phyloP scores from a whole-genome alignment of 2,888 invertebrate species.

The Drepana falcataria region DNA sequence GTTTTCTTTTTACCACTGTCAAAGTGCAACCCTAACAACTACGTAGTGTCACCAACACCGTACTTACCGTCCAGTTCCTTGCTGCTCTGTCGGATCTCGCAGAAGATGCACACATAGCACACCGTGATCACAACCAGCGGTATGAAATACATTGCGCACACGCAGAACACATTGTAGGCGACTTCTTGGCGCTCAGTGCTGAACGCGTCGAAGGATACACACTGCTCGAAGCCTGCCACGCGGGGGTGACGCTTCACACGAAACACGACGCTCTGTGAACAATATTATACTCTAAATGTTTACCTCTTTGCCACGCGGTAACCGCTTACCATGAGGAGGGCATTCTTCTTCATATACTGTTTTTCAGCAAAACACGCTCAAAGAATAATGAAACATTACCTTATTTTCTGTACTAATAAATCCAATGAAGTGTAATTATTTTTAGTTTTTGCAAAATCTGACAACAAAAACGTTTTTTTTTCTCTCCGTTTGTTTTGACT shows the following conservation, averaged over 20 bases:
- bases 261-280: slow-evolving; percentile 85
- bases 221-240: slow-evolving; percentile 83
- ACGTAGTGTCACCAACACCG: no score
- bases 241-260: slow-evolving; percentile 82
- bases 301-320: no score
- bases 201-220: slow-evolving; percentile 88
- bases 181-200: slow-evolving; percentile 80
- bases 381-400: no score
- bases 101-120: slow-evolving; percentile 85
- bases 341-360: no score
- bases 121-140: slow-evolving; percentile 85
- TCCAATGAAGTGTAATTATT: no score
- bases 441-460: no score
- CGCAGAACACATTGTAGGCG: slow-evolving; percentile 85
- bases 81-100: slow-evolving; percentile 83
- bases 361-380: no score
- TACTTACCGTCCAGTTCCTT: slow-evolving; percentile 71
- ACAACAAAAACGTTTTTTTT: no score
- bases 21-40: no score
- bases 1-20: no score
- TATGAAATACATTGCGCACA: slow-evolving; percentile 86
- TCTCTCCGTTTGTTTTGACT: no score
- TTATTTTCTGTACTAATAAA: no score
- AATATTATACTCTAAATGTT: slow-evolving; percentile 13
- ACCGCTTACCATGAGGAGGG: neutral